Evolutionary conservation across 2,888 invertebrate genomes (phyloP).

Genomic region (Coenonympha glycerion): DNA sequence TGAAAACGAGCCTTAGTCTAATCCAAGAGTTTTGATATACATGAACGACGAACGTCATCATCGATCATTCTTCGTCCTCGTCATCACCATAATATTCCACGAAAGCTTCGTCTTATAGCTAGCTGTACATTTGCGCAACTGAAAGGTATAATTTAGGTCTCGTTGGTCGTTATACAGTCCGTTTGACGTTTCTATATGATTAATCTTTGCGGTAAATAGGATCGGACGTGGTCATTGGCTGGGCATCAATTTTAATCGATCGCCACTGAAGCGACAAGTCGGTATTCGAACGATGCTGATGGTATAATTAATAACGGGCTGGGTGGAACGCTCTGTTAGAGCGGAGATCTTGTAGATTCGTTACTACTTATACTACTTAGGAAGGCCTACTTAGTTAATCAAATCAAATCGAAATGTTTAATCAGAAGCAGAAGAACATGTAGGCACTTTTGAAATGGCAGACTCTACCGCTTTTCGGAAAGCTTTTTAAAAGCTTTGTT

Average conservation of each 20-base stretch:
- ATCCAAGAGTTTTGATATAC: background rate
- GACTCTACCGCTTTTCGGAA: no score
- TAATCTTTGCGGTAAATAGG: slow-evolving; percentile 14
- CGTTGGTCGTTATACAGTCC: slow-evolving; percentile 10
- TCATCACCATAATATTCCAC: slow-evolving; percentile 3
- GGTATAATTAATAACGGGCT: slow-evolving; percentile 15
- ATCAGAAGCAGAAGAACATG: no score
- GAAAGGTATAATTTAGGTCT: slow-evolving; percentile 17
- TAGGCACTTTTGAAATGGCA: no score
- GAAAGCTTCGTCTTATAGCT: slow-evolving; percentile 1
- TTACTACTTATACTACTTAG: no score
- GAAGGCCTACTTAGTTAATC: no score
- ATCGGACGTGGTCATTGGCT: slow-evolving; percentile 1
- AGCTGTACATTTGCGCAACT: slow-evolving; percentile 9
- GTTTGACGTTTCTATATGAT: slow-evolving; percentile 17
- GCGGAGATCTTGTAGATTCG: background rate
- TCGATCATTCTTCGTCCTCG: background rate
- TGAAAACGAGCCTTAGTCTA: no score
- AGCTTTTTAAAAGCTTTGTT: no score
- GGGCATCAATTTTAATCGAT: slow-evolving; percentile 23
- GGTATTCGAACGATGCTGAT: background rate
- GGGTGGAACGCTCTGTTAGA: slow-evolving; percentile 6
- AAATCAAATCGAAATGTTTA: no score
- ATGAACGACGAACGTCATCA: background rate
- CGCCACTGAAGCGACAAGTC: slow-evolving; percentile 26